Conservation (phyloP, 2,888 invertebrate genomes). For the Argyresthia albistria region DNA sequence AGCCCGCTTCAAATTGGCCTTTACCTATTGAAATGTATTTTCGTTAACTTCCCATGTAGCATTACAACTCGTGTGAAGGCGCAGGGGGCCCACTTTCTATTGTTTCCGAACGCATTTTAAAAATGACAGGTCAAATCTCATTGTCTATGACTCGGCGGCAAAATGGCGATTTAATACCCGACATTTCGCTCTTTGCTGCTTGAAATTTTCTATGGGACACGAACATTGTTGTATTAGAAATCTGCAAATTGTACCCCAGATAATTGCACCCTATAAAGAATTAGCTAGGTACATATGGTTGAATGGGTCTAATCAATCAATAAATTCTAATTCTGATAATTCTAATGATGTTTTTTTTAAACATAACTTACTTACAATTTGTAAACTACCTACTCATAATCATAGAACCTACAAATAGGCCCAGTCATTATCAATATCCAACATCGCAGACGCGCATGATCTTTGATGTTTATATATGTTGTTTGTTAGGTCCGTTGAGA, state of each 20-base stretch:
- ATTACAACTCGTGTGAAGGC: slow-evolving; percentile 41
- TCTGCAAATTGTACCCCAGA: slow-evolving; percentile 9
- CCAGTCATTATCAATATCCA: no score
- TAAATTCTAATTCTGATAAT: no score
- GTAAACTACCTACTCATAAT: no score
- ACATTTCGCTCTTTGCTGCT: slow-evolving; percentile 19
- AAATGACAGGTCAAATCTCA: slow-evolving; percentile 17
- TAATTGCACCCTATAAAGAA: no score
- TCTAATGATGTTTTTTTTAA: no score
- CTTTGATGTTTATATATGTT: no score
- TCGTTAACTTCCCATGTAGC: slow-evolving; percentile 57
- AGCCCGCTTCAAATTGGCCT: slow-evolving; percentile 57
- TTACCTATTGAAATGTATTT: slow-evolving; percentile 67
- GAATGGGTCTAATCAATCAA: no score
- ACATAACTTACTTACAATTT: no score
- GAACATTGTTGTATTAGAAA: slow-evolving; percentile 34
- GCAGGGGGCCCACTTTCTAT: slow-evolving; percentile 39
- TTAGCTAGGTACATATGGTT: no score
- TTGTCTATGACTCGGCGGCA: slow-evolving; percentile 18
- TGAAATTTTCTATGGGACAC: background rate
- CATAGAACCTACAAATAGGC: no score
- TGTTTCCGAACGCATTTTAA: slow-evolving; percentile 34
- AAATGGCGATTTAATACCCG: slow-evolving; percentile 43
- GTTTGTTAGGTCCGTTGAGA: no score
- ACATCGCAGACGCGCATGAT: no score